A percentile compares a stretch with the other conserved stretches of the same genome.
Evolutionary conservation across 2,888 invertebrate species (phyloP).

Genomic region (Melanchra persicariae): DNA sequence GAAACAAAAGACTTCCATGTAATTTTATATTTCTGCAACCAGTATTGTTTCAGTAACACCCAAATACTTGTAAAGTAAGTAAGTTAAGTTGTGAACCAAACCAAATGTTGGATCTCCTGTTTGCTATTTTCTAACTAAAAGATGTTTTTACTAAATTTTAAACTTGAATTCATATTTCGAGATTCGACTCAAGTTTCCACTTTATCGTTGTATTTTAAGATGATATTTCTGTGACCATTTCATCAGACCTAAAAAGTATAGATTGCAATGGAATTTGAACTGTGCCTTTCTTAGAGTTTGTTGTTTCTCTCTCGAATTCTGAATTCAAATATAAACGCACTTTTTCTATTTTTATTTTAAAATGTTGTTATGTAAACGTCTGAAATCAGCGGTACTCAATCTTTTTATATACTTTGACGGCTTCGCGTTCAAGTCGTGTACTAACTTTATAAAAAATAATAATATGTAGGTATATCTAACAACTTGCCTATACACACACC

Average conservation of each 20-base stretch:
- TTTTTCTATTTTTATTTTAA: not conserved
- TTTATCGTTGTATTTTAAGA: too few relatives aligned
- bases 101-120: not conserved
- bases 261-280: too few relatives aligned
- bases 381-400: slow-evolving; percentile 30
- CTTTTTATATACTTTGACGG: not conserved
- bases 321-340: not conserved
- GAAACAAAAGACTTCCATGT: slow-evolving; percentile 27
- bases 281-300: too few relatives aligned
- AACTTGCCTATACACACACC: not conserved
- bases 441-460: not conserved
- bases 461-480: not conserved
- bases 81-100: not conserved
- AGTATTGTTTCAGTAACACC: slow-evolving; percentile 5
- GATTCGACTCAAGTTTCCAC: too few relatives aligned
- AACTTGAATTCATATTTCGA: not conserved
- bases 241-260: too few relatives aligned
- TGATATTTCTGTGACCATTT: too few relatives aligned
- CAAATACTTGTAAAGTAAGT: not conserved
- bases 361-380: too few relatives aligned
- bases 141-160: not conserved
- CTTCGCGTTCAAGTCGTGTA: not conserved
- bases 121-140: not conserved
- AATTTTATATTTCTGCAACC: slow-evolving; percentile 39
- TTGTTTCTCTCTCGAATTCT: too few relatives aligned